phyloP scores from a whole-genome alignment of 2,888 invertebrate species.

The Hypercompe scribonia region DNA sequence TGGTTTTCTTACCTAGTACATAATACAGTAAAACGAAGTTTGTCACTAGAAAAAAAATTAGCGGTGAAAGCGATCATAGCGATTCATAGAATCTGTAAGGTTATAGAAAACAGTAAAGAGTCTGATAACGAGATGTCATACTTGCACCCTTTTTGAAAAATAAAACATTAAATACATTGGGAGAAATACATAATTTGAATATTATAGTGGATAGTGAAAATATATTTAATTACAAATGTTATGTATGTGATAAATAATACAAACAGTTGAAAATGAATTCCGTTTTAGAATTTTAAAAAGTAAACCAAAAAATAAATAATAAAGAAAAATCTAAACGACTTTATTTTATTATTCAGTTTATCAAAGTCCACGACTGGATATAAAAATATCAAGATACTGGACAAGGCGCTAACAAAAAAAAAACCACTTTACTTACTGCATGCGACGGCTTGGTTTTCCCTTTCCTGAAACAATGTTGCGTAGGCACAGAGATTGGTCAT shows the following conservation, averaged over 20 bases:
- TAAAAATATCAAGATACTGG: no score
- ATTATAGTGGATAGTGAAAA: no score
- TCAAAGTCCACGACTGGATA: no score
- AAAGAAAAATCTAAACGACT: no score
- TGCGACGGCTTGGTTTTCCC: background rate
- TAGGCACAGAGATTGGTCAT: slow-evolving; percentile 26
- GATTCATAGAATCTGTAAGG: background rate
- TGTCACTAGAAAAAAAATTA: no score
- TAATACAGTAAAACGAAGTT: background rate
- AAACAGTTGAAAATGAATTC: background rate
- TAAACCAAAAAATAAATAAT: background rate
- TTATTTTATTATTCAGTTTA: no score
- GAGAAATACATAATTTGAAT: background rate
- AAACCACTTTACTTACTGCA: background rate
- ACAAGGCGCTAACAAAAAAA: no score
- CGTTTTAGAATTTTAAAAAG: background rate
- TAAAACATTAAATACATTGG: no score
- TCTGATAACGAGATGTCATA: background rate
- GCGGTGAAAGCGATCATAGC: background rate
- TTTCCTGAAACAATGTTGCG: slow-evolving; percentile 1
- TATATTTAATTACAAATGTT: no score
- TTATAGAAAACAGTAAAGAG: background rate
- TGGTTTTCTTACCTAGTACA: slow-evolving; percentile 19
- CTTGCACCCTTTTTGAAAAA: no score
- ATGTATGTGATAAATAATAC: no score